These are phyloP conservation scores for Agelaius phoeniceus DNA, from an alignment of 2,113 vertebrate species.

Conservation along the genomic window DNA sequence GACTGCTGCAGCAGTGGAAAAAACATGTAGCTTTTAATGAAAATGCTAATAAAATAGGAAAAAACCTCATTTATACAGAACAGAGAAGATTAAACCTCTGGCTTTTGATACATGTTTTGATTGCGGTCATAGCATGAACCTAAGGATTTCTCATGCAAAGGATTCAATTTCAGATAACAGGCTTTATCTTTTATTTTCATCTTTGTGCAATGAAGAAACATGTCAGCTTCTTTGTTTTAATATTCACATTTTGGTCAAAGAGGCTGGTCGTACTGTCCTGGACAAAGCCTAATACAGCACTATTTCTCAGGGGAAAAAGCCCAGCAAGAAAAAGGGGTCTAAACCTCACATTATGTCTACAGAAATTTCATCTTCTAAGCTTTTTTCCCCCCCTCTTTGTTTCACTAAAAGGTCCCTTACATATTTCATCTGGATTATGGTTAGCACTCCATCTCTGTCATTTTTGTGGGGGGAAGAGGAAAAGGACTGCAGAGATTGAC, in stretches of 20 bases:
- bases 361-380: not conserved
- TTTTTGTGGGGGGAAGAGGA: not conserved
- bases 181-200: not conserved
- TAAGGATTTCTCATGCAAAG: not conserved
- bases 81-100: not conserved
- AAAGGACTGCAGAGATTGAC: not conserved
- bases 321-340: not conserved
- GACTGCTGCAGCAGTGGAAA: not conserved
- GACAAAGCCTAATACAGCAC: not conserved
- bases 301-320: not conserved
- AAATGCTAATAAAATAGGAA: not conserved
- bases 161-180: not conserved
- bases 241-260: not conserved
- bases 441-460: not conserved
- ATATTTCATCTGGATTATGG: not conserved
- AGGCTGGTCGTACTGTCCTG: rapidly evolving
- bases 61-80: not conserved
- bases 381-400: not conserved
- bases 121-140: not conserved
- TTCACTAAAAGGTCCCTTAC: not conserved
- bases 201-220: not conserved
- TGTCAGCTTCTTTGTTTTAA: not conserved
- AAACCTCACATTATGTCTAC: not conserved
- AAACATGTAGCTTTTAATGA: not conserved
- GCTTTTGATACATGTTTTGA: not conserved